phyloP scores from a whole-genome alignment of 2,797 vertebrate species.

The Gorsachius magnificus region DNA sequence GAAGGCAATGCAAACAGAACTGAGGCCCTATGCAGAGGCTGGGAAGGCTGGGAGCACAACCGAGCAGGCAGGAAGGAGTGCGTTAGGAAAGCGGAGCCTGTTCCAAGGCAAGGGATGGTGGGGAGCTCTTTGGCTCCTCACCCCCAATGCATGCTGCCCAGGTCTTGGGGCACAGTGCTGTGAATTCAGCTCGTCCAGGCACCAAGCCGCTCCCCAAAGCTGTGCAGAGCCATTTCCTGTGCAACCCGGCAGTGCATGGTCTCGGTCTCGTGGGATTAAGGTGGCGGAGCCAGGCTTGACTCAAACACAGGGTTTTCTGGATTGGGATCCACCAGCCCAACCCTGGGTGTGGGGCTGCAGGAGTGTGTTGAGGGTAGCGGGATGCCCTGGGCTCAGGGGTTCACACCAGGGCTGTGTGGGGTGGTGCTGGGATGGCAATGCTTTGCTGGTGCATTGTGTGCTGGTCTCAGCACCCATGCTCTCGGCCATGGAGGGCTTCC shows the following conservation, averaged over 20 bases:
- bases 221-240: neutral
- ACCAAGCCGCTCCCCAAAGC: neutral
- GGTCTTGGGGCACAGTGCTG: neutral
- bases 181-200: neutral
- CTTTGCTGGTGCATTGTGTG: rapidly evolving
- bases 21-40: neutral
- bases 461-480: neutral
- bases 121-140: neutral
- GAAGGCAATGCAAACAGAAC: neutral
- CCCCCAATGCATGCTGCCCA: rapidly evolving
- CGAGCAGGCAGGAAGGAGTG: neutral
- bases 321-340: rapidly evolving
- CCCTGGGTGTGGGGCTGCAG: rapidly evolving
- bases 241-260: rapidly evolving
- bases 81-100: neutral
- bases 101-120: neutral
- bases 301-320: neutral
- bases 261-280: neutral
- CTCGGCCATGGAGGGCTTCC: neutral
- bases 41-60: neutral
- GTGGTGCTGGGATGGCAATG: neutral
- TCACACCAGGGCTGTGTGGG: neutral
- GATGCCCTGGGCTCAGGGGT: neutral
- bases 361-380: neutral
- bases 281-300: neutral